phyloP scores from a whole-genome alignment of 2,797 vertebrate species.

The Amblyopsis hoosieri region DNA sequence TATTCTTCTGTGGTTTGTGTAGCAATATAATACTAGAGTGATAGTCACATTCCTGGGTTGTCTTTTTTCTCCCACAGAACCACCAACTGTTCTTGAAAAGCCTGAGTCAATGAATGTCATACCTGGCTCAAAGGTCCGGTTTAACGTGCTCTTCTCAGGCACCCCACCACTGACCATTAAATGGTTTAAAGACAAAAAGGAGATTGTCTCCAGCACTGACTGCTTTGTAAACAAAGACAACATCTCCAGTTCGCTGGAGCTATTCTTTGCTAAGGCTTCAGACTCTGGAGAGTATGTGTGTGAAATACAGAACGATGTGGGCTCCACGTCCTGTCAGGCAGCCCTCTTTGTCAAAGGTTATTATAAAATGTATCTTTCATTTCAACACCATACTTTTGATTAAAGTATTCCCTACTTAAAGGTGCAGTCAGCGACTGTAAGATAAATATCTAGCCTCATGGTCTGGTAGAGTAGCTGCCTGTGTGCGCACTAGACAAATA shows the following conservation, averaged over 20 bases:
- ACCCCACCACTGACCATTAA: constrained; percentile 90
- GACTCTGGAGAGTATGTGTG: constrained; percentile 92
- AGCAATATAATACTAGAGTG: no score
- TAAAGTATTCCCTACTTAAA: no score
- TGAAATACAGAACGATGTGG: constrained; percentile 94
- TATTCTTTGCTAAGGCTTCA: constrained; percentile 88
- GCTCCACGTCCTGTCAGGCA: constrained; percentile 86
- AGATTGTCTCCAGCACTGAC: constrained; percentile 84
- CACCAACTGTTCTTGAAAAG: constrained; percentile 91
- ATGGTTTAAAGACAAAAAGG: constrained; percentile 96
- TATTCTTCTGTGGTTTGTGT: constrained; percentile 3
- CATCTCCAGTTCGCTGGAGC: constrained; percentile 87
- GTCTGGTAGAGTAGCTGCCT: no score
- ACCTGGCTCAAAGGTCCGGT: constrained; percentile 89
- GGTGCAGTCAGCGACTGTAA: no score
- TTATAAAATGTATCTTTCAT: constrained; percentile 29
- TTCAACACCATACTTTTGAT: neutral
- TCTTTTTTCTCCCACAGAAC: constrained; percentile 80
- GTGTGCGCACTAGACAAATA: no score
- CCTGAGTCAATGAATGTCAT: constrained; percentile 89
- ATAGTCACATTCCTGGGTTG: neutral
- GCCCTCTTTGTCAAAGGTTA: constrained; percentile 96
- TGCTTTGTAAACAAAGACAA: constrained; percentile 90
- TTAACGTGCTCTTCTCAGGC: constrained; percentile 87
- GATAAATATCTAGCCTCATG: no score